Evolutionary conservation across 1,140 invertebrate genomes (phyloP), one percentile per base, ranked within the genome.

Genomic region (Musca domestica): DNA sequence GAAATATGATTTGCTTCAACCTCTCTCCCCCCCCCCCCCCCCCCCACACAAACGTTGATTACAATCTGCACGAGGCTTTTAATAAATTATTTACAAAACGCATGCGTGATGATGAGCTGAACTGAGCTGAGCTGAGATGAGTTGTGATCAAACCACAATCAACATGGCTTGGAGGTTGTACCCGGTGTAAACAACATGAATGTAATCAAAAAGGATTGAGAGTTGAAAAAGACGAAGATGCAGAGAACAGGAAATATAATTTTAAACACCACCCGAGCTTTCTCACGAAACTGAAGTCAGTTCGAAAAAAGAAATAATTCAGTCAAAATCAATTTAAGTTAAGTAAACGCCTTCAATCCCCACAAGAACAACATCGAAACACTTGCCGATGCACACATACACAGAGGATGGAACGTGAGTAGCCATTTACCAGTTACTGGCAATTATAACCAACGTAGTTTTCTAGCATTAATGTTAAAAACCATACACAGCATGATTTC

Each of bases 271-370:
- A 19, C 15, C 15, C 19, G n/a, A 61, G n/a, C 34, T 61, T 30
- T 61, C 56, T 34, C 56, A 30, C 56, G 56, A 19, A 19, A 19
- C 9, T 34, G n/a, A 2, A 15, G 30, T 54, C 14, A 14, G 15
- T 58, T 61, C 6, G 4, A 34, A 41, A 61, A 34, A 61, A 19
- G n/a, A 19, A 14, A 64, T 64, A 41, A 41, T 56, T 56, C 51
- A 52, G 51, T 67, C 65, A 56, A 67, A 67, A 67, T 67, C 49
- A 67, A 67, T 67, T 67, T 67, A 67, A 54, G n/a, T 52, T 54
- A 34, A 19, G 65, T 67, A 67, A 67, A 56, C 65, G 65, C 65
- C 65, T 67, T 46, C 48, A 9, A 30, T 41, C 12, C 4, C 34
- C 2, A 9, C 34, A 5, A 41, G 34, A 12, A 30, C 9, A 9